Percentiles rank a stretch among this genome's conserved stretches.
phyloP scores from a whole-genome alignment of 2,113 vertebrate genomes.

The Eulemur rufifrons region DNA sequence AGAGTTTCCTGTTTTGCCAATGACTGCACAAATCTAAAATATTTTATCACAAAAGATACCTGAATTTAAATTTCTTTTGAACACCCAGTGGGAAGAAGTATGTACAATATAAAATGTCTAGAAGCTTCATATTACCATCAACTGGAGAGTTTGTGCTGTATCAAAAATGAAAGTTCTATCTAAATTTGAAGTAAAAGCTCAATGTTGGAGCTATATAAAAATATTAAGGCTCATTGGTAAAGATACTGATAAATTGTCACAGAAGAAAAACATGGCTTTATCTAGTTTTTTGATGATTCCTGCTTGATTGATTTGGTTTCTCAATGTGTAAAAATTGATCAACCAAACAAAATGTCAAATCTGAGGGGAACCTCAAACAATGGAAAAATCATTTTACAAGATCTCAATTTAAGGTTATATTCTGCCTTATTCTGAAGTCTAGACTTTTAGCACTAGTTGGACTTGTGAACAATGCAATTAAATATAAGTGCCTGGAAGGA shows the following conservation, averaged over 20 bases:
- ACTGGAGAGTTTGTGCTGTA: slow-evolving; percentile 43
- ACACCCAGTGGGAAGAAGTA: slow-evolving; percentile 49
- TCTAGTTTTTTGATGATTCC: slow-evolving; percentile 14
- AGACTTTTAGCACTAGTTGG: neutral
- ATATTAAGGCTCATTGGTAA: slow-evolving; percentile 79
- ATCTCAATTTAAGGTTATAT: neutral
- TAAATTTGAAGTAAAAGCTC: slow-evolving; percentile 65
- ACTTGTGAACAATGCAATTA: slow-evolving; percentile 42
- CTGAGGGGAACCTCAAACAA: slow-evolving; percentile 3
- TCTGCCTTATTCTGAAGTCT: slow-evolving; percentile 42
- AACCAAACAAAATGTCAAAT: slow-evolving; percentile 19
- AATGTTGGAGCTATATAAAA: slow-evolving; percentile 61
- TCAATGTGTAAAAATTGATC: slow-evolving; percentile 45
- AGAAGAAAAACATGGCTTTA: slow-evolving; percentile 62
- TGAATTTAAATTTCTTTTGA: slow-evolving; percentile 62
- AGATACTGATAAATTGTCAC: slow-evolving; percentile 60
- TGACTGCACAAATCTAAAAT: slow-evolving; percentile 25
- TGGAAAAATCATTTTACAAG: neutral
- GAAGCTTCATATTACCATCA: slow-evolving; percentile 39
- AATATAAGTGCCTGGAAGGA: slow-evolving; percentile 61
- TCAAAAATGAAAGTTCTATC: slow-evolving; percentile 46
- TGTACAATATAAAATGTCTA: slow-evolving; percentile 64
- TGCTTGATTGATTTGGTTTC: slow-evolving; percentile 33
- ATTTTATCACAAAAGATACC: slow-evolving; percentile 52
- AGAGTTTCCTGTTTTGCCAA: slow-evolving; percentile 14